Evolutionary conservation across 2,888 invertebrate genomes (phyloP).

Genomic region (Platerodrilus igneus): DNA sequence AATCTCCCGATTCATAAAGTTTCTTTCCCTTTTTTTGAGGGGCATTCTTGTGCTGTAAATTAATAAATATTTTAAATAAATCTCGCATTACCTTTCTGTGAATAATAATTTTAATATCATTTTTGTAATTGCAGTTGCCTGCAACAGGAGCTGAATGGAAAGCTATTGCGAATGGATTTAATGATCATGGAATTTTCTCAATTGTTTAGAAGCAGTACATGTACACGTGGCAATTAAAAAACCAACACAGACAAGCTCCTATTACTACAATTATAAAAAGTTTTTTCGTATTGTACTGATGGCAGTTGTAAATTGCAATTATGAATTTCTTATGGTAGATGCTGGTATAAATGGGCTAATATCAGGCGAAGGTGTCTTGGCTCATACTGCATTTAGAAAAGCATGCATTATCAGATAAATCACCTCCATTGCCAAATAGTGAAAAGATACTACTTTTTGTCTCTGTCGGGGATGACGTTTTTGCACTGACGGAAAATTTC

Average conservation of each 20-base stretch:
- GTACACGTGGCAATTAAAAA: slow-evolving; percentile 24
- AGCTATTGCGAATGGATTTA: slow-evolving; percentile 15
- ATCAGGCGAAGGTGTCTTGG: slow-evolving; percentile 7
- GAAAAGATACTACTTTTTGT: slow-evolving; percentile 21
- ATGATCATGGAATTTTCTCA: slow-evolving; percentile 27
- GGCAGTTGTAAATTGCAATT: slow-evolving; percentile 26
- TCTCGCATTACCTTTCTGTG: too few species aligned
- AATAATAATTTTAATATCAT: slow-evolving; percentile 8
- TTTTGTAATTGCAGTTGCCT: slow-evolving; percentile 14
- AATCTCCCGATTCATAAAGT: slow-evolving; percentile 10
- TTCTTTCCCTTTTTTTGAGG: slow-evolving; percentile 12
- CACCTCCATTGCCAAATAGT: slow-evolving; percentile 20
- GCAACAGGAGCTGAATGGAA: slow-evolving; percentile 17
- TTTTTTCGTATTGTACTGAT: slow-evolving; percentile 26
- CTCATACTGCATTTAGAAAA: too few species aligned
- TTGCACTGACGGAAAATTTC: slow-evolving; percentile 25
- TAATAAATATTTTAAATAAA: slow-evolving; percentile 7
- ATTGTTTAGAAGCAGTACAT: slow-evolving; percentile 25
- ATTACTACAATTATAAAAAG: slow-evolving; percentile 29
- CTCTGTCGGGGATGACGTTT: slow-evolving; percentile 31
- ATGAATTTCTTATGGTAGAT: slow-evolving; percentile 29
- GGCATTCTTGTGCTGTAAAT: slow-evolving; percentile 9
- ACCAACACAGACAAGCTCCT: slow-evolving; percentile 24
- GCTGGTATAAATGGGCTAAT: slow-evolving; percentile 27
- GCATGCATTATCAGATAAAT: slow-evolving; percentile 22